Conservation (phyloP, 2,888 invertebrate species). For the Acrocyrtus sp. region DNA sequence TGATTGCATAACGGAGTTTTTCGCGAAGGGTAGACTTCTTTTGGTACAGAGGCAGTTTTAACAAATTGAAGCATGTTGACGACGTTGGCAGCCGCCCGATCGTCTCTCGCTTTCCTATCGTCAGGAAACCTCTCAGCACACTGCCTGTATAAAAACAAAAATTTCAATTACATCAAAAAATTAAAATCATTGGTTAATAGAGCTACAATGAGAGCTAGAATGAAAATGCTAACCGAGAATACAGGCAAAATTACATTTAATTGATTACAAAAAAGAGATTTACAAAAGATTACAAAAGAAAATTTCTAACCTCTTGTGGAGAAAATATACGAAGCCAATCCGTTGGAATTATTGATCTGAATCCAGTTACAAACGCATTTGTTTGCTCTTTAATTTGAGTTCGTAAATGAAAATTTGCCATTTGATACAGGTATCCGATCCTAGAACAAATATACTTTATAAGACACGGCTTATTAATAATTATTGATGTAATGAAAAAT, state of each 20-base stretch:
- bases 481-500: background rate
- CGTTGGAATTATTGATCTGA: conserved; percentile 92
- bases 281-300: background rate
- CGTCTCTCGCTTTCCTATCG: conserved; percentile 94
- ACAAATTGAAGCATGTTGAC: conserved; percentile 97
- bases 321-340: conserved; percentile 96
- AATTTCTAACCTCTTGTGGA: conserved; percentile 78
- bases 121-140: conserved; percentile 97
- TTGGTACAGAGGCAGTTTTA: conserved; percentile 98
- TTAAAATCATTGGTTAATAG: conserved; percentile 9
- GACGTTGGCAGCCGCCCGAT: conserved; percentile 97
- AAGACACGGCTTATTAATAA: background rate
- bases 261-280: background rate
- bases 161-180: conserved; percentile 75
- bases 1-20: conserved; percentile 96
- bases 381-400: conserved; percentile 98
- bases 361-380: conserved; percentile 94
- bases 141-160: conserved; percentile 79
- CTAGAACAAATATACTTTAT: conserved; percentile 69
- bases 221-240: too few relatives aligned
- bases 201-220: conserved; percentile 10
- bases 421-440: conserved; percentile 97
- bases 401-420: conserved; percentile 99
- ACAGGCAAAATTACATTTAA: background rate
- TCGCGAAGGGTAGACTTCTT: conserved; percentile 94